Base-by-base conservation (phyloP, 2,797 vertebrate genomes). In the Epinephelus awoara region DNA sequence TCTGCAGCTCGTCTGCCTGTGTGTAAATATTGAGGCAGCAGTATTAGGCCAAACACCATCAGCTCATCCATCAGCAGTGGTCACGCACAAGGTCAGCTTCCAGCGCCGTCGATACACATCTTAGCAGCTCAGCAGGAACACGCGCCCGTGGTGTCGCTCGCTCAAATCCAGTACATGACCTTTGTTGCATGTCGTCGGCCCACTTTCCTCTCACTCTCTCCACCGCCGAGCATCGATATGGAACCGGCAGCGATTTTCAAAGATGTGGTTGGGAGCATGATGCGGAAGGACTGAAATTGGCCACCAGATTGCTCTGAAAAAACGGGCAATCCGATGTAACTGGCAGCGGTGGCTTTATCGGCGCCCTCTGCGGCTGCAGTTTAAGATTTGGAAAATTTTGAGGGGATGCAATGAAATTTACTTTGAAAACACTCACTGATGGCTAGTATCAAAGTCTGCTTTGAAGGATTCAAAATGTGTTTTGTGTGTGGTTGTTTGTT, bases 31-130 rank as follows among this genome's bases (percentile, higher is more conserved):
- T 77, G 86, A 90, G 67, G 69, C 76, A 67, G 77, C 73, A 58
- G 59, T 49, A 70, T 91, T 80, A 75, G 80, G 72, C 71, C 79
- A 79, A 83, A 82, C 88, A 80, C 54, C 80, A 66, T 80, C 61
- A 14, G 85, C 80, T 85, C 82, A 81, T 91, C 87, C 76, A 69
- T 92, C 90, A 87, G 85, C 10, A 11, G 68, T 79, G 85, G 79
- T 84, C 82, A 80, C 51, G 38, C 63, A 82, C 89, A 87, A 91
- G 89, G 91, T 91, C 89, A 79, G 76, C 80, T 72, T 67, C 65
- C 78, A 64, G 72, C 67, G 3, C 42, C 51, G 38, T 78, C 51
- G 65, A 87, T 85, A 81, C 58, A 44, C 72, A 84, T 77, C 82
- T 84, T 19, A 54, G 77, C 74, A 72, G 82, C 76, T 84, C 83